phyloP scores from a whole-genome alignment of 1,140 invertebrate species.

The Macrobrachium nipponense region DNA sequence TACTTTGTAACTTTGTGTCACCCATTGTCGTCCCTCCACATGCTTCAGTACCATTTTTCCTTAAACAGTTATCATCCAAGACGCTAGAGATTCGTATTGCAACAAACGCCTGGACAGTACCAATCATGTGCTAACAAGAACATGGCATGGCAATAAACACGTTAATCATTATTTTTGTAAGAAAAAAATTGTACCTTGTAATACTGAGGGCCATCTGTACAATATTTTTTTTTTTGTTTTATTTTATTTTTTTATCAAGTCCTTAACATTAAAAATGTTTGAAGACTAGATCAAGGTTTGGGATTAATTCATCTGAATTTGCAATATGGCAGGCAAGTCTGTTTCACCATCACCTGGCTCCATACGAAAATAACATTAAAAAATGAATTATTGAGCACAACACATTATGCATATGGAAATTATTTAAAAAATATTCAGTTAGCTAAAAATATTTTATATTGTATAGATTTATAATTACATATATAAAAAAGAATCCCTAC shows the following conservation, averaged over 20 bases:
- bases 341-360: conserved; percentile 60
- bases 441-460: conserved; percentile 58
- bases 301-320: conserved; percentile 59
- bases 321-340: conserved; percentile 62
- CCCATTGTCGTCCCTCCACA: conserved; percentile 29
- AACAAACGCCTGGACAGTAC: conserved; percentile 57
- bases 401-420: conserved; percentile 61
- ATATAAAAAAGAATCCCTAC: conserved; percentile 56
- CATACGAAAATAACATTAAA: conserved; percentile 53
- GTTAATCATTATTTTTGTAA: background rate
- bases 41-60: conserved; percentile 39
- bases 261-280: conserved; percentile 63
- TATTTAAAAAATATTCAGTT: conserved; percentile 56
- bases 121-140: conserved; percentile 58
- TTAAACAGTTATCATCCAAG: conserved; percentile 40
- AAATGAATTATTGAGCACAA: conserved; percentile 58
- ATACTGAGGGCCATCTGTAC: conserved; percentile 61
- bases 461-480: conserved; percentile 29
- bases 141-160: conserved; percentile 55
- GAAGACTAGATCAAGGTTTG: conserved; percentile 62
- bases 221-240: conserved; percentile 50
- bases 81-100: conserved; percentile 60
- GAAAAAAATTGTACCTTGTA: conserved; percentile 61
- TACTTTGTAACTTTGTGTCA: conserved; percentile 19
- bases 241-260: conserved; percentile 59